Base-by-base conservation (phyloP, 2,888 invertebrate species). In the Melanotus villosus region DNA sequence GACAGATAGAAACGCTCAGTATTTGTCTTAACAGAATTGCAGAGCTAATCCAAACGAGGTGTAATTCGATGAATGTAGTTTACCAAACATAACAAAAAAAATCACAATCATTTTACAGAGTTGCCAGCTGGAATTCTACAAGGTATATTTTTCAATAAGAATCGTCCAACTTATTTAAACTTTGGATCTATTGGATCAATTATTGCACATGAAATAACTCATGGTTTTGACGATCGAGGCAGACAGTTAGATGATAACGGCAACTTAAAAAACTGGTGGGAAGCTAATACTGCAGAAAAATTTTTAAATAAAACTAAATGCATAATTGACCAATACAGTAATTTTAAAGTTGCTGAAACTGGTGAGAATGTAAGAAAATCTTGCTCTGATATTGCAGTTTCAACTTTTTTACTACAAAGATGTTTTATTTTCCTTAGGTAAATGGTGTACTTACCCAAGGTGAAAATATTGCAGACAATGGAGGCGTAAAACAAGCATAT, bases 401-500 rank as follows among this genome's bases (percentile, higher is more conserved):
- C 19, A 34, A 12, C 16, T 16, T 32, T 1, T 30, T 56, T 34
- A n/a, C 10, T 34, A 10, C 7, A 2, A 34, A 3, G 1, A 45
- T 10, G 9, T 26, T 19, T 32, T 23, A 1, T 80, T 79, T 70
- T n/a, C n/a, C n/a, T n/a, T 73, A 95, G 95, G 82, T 98, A 58
- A 96, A 97, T 80, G 97, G 97, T 59, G 90, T 95, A 67, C 94
- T 94, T 79, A 96, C 96, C 0, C 95, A 96, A 85, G 96, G 96
- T 9, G 97, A 97, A 83, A 97, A 97, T 82, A 97, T 97, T 64
- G 97, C 97, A 0, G 97, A 97, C 82, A 97, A 97, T 81, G 97
- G 96, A 1, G 97, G 97, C 0, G 90, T 97, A 73, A 97, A 96
- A 82, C 93, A 94, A 81, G 94, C 97, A 0, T 97, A 97, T 83